A percentile compares a stretch with the other conserved stretches of the same genome.
phyloP scores from a whole-genome alignment of 2,113 vertebrate genomes.

The Acrocephalus kingi region DNA sequence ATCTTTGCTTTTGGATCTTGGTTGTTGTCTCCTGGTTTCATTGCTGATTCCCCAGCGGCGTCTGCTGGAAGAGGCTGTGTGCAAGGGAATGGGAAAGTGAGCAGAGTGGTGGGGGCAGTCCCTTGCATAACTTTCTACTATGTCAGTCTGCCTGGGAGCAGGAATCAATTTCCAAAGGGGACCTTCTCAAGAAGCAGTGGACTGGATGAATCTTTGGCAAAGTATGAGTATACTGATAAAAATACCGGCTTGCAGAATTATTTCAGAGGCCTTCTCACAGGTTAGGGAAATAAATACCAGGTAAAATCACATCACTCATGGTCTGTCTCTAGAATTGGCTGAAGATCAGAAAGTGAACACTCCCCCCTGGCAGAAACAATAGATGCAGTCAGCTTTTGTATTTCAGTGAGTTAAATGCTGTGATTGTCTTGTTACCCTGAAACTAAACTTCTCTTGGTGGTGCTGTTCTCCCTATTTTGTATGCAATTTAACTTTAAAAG shows the following conservation, averaged over 20 bases:
- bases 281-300: background rate
- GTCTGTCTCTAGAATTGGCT: background rate
- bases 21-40: background rate
- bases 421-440: constrained; percentile 20
- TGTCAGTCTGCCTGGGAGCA: background rate
- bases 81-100: background rate
- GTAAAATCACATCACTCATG: background rate
- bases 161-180: background rate
- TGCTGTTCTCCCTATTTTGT: constrained; percentile 60
- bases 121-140: background rate
- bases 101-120: fast-evolving
- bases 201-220: background rate
- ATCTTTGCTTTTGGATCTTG: background rate
- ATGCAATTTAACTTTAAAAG: background rate
- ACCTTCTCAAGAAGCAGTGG: background rate
- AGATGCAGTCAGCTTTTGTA: background rate
- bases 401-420: background rate
- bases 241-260: background rate
- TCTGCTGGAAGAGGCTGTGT: background rate
- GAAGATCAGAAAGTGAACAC: background rate
- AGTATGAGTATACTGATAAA: background rate
- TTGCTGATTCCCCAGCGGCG: fast-evolving
- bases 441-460: constrained; percentile 58
- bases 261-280: background rate
- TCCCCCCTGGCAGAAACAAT: background rate